Percentiles rank a stretch among this genome's conserved stretches.
These are phyloP conservation scores for Polypterus senegalus DNA, from an alignment of 2,113 vertebrate species.

Conservation along the genomic window DNA sequence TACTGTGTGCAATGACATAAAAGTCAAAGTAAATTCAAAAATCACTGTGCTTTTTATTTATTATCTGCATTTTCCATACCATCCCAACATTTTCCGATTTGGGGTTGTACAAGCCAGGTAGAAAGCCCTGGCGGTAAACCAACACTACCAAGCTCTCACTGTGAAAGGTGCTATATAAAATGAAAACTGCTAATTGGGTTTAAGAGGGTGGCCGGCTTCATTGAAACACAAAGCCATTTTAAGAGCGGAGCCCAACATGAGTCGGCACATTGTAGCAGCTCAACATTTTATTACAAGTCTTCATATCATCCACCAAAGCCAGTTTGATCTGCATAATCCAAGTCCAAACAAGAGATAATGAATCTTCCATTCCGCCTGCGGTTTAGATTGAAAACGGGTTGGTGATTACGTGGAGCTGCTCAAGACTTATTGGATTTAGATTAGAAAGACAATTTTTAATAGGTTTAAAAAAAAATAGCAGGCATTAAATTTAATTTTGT, in stretches of 20 bases:
- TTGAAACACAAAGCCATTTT: too few species aligned
- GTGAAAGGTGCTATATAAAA: too few species aligned
- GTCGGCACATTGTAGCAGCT: constrained; percentile 34
- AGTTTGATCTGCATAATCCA: constrained; percentile 53
- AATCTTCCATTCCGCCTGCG: constrained; percentile 40
- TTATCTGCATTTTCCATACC: too few species aligned
- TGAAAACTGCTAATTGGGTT: too few species aligned
- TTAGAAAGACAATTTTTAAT: constrained; percentile 47
- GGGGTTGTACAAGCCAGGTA: too few species aligned
- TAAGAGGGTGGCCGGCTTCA: too few species aligned
- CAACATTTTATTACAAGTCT: constrained; percentile 54
- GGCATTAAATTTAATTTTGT: constrained; percentile 24
- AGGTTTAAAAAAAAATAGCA: constrained; percentile 39
- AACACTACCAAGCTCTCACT: too few species aligned
- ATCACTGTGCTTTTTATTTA: too few species aligned
- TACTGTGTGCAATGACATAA: too few species aligned
- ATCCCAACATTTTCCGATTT: too few species aligned
- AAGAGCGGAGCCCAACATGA: constrained; percentile 25
- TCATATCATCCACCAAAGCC: constrained; percentile 47
- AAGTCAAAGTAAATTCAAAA: too few species aligned
- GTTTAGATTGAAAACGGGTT: constrained; percentile 28
- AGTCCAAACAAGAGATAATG: constrained; percentile 58
- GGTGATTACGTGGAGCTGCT: constrained; percentile 28
- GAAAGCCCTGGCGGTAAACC: too few species aligned
- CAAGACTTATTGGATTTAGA: constrained; percentile 57